Conservation (phyloP, 92 coral and sea anemone species). For the Umimayanthus chanpuru region DNA sequence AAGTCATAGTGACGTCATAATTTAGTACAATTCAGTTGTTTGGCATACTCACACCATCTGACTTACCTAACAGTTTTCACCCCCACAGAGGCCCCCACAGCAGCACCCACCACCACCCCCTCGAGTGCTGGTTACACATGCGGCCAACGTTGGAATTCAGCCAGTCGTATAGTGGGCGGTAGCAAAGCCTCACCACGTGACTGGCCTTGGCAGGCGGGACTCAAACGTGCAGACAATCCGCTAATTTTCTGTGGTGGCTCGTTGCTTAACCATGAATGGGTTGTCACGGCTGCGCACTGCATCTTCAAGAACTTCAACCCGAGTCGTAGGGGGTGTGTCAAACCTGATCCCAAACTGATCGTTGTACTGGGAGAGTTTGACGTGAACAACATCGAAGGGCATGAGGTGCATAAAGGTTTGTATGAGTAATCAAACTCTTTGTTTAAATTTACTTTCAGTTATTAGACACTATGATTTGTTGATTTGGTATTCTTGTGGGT, state of each 20-base stretch:
- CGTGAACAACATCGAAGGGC: slow-evolving; percentile 65
- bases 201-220: slow-evolving; percentile 92
- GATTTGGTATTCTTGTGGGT: too few relatives aligned
- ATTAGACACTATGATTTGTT: too few relatives aligned
- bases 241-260: slow-evolving; percentile 81
- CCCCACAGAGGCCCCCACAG: neutral
- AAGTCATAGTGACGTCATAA: too few relatives aligned
- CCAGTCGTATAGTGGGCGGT: slow-evolving; percentile 81
- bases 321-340: slow-evolving; percentile 60
- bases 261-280: slow-evolving; percentile 77
- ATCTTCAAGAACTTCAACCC: slow-evolving; percentile 52
- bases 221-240: slow-evolving; percentile 52
- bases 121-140: slow-evolving; percentile 26
- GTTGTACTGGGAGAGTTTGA: slow-evolving; percentile 80
- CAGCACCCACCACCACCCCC: slow-evolving; percentile 2
- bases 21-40: too few relatives aligned
- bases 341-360: slow-evolving; percentile 49
- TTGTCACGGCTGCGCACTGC: slow-evolving; percentile 88
- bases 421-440: too few relatives aligned
- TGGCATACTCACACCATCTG: neutral
- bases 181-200: slow-evolving; percentile 54
- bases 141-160: slow-evolving; percentile 44
- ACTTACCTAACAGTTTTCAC: neutral
- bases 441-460: too few relatives aligned
- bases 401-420: slow-evolving; percentile 64